Evolutionary conservation across 2,888 invertebrate species (phyloP), one percentile per base, ranked within the genome.

Genomic region (Hypomecis punctinalis): DNA sequence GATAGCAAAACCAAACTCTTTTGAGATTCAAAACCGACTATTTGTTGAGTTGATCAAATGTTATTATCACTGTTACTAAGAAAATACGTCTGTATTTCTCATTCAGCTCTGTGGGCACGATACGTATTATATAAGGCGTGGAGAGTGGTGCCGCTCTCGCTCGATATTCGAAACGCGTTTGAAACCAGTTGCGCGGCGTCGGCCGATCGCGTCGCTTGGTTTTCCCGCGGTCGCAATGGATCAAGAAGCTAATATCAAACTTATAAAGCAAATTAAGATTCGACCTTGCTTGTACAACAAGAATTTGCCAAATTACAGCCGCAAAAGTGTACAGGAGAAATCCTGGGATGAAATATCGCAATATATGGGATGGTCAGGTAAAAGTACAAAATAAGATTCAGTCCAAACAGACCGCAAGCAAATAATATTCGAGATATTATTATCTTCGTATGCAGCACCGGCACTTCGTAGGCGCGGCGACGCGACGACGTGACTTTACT

Each of bases 211-310:
- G 37, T 35, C 37, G 37, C 49, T 37, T 13, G 37, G 49, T 11
- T 52, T n/a, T 6, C 8, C 0, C 47, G 47, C 40, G 13, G 37
- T 40, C 6, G 9, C 23, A 6, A 52, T 52, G 52, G 40, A 52
- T 42, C 56, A 52, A 53, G 48, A 59, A 33, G 13, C 35, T 13
- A 62, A 62, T 23, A 35, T 55, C 7, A 57, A 52, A 46, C 36
- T 65, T 5, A 55, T 65, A 6, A 60, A 47, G 36, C 60, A 52
- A 47, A 60, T 64, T 9, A 45, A 55, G 59, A 23, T 54, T 9
- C 49, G 60, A 13, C 64, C 64, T 6, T 65, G 64, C 42, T 11
- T 65, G n/a, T 65, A 60, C 52, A 48, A 65, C 47, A 46, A 40
- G n/a, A 53, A 61, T 35, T 33, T 7, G 1, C 36, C 13, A 36